These are phyloP conservation scores for Anableps anableps DNA, from an alignment of 2,797 vertebrate genomes.

Conservation along the genomic window DNA sequence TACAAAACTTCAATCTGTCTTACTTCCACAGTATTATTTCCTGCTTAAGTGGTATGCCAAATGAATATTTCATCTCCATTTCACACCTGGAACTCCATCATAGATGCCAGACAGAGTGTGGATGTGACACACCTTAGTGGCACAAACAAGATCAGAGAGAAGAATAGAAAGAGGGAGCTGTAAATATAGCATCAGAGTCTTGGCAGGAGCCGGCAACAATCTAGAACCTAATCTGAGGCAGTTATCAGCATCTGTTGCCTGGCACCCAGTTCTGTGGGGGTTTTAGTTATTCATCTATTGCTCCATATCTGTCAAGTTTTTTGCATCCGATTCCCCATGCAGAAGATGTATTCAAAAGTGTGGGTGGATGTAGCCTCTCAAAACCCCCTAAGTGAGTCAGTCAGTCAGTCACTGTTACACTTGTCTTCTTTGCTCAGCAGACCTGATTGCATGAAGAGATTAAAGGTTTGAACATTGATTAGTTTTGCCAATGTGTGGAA, in stretches of 20 bases:
- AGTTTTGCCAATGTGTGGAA: conserved; percentile 58
- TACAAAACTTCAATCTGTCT: conserved; percentile 27
- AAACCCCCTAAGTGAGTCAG: conserved; percentile 46
- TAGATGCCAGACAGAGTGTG: conserved; percentile 54
- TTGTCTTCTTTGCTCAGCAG: conserved; percentile 27
- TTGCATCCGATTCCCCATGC: conserved; percentile 53
- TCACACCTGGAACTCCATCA: conserved; percentile 68
- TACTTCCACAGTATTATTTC: conserved; percentile 31
- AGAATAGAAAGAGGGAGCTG: conserved; percentile 38
- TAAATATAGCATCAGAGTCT: conserved; percentile 74
- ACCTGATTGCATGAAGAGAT: conserved; percentile 51
- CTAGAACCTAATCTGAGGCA: conserved; percentile 73
- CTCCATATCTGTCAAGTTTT: conserved; percentile 71
- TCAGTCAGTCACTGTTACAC: conserved; percentile 35
- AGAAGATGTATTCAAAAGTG: conserved; percentile 51
- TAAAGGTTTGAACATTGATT: conserved; percentile 60
- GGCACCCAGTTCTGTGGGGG: conserved; percentile 70
- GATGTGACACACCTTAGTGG: conserved; percentile 45
- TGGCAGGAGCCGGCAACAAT: conserved; percentile 71
- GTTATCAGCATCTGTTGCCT: conserved; percentile 80
- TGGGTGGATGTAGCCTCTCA: conserved; percentile 55
- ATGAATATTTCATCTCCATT: conserved; percentile 67
- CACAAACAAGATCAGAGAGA: conserved; percentile 48
- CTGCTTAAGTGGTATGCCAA: conserved; percentile 45
- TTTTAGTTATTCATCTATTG: conserved; percentile 71